These are phyloP conservation scores for Gymnocypris eckloni DNA, from an alignment of 2,797 vertebrate genomes.

Conservation along the genomic window DNA sequence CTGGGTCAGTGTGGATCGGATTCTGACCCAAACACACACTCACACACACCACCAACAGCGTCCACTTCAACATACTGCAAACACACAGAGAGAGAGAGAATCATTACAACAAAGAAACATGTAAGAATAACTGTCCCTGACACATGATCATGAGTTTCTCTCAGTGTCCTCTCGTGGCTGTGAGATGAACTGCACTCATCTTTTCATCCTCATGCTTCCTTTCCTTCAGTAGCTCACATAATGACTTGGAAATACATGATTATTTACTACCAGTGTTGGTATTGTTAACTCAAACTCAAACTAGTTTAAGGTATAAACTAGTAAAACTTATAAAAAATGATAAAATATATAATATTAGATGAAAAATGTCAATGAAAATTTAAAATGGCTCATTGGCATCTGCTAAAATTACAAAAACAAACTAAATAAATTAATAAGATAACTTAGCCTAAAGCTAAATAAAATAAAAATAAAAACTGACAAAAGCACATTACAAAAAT, in stretches of 20 bases:
- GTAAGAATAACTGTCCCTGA: background rate
- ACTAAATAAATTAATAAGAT: background rate
- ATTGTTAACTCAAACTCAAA: background rate
- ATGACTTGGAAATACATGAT: background rate
- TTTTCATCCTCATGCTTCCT: background rate
- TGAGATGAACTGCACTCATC: background rate
- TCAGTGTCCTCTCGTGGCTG: conserved; percentile 1
- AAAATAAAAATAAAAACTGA: too few species aligned
- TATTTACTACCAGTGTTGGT: background rate
- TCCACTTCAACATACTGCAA: conserved; percentile 43
- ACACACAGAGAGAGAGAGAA: background rate
- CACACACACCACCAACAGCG: conserved; percentile 41
- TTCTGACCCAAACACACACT: conserved; percentile 46
- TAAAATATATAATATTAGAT: too few species aligned
- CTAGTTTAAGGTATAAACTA: background rate
- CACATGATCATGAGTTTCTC: background rate
- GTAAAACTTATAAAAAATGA: background rate
- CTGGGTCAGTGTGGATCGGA: background rate
- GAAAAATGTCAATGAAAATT: background rate
- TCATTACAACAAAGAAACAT: background rate
- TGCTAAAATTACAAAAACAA: background rate
- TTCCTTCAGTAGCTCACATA: background rate
- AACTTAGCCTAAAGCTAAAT: too few species aligned
- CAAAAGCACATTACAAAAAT: too few species aligned
- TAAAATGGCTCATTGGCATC: too few species aligned